Evolutionary conservation across 2,797 vertebrate species (phyloP), one percentile per base, ranked within the genome.

Genomic region (Heliangelus exortis): DNA sequence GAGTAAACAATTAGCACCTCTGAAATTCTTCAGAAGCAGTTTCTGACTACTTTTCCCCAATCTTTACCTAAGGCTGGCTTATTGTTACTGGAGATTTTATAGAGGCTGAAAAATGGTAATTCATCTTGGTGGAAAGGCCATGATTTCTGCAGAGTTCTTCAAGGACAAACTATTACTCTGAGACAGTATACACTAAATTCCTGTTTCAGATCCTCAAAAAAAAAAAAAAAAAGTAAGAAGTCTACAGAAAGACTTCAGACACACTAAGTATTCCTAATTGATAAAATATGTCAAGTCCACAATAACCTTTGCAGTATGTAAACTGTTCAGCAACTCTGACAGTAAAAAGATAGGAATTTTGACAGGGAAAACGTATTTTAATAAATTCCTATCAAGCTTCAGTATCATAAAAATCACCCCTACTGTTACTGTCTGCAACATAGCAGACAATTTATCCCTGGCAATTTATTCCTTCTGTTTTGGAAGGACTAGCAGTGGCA

Each of bases 281-380:
- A 50, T 53, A 33, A 51, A 83, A 68, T 2, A 29, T 12, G 12
- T 18, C 4, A 36, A 87, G 28, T 50, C 65, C 0, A 2, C 33
- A 43, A 13, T 23, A 55, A 53, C 28, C 26, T 86, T 8, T 22
- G n/a, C 7, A 4, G 57, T 29, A n/a, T 0, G 0, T 7, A 14
- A 83, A 28, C 45, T 14, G 41, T 55, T 65, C 39, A 45, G 61
- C 36, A 87, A 36, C 12, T 58, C 72, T 21, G 20, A 1, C 54
- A 86, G 47, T 33, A 75, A 21, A 59, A 58, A 62, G 28, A 54
- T 7, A 75, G 0, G 1, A 59, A 90, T 65, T 80, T 16, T 53
- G 67, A 63, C 9, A 36, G 43, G 62, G 25, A 39, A 73, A 80
- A 81, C 1, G 2, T 29, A 61, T 72, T 86, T 58, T 61, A 73